phyloP scores from a whole-genome alignment of 2,113 vertebrate species.

The Trochalopteron elliotii region DNA sequence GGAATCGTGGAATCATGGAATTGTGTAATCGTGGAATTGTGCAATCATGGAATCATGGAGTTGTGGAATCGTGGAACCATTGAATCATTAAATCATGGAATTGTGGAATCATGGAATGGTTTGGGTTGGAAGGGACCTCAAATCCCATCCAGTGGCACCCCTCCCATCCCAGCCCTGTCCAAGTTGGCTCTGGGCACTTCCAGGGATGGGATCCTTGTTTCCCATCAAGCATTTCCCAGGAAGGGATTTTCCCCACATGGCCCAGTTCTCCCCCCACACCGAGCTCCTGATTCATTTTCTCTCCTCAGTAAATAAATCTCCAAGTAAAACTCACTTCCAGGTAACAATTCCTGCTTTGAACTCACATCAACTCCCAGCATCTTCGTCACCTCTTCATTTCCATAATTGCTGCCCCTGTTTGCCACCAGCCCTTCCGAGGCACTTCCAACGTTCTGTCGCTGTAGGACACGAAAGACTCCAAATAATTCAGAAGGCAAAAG shows the following conservation, averaged over 20 bases:
- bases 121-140: not conserved
- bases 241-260: not conserved
- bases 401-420: not conserved
- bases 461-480: too few species aligned
- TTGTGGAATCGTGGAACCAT: rapidly evolving
- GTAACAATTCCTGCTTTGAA: not conserved
- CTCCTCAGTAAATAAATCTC: not conserved
- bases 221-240: rapidly evolving
- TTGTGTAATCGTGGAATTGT: too few species aligned
- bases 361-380: not conserved
- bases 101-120: not conserved
- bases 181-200: rapidly evolving
- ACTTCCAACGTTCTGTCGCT: not conserved
- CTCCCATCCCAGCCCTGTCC: not conserved
- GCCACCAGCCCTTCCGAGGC: not conserved
- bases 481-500: too few species aligned
- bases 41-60: too few species aligned
- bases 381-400: not conserved
- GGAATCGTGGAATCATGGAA: too few species aligned
- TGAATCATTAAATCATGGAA: not conserved
- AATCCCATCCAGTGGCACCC: not conserved
- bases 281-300: not conserved
- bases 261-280: not conserved
- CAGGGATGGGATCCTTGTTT: not conserved
- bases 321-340: not conserved